A percentile compares a stretch with the other conserved stretches of the same genome.
Conservation (phyloP, 2,888 invertebrate genomes). For the Chirona hameri region DNA sequence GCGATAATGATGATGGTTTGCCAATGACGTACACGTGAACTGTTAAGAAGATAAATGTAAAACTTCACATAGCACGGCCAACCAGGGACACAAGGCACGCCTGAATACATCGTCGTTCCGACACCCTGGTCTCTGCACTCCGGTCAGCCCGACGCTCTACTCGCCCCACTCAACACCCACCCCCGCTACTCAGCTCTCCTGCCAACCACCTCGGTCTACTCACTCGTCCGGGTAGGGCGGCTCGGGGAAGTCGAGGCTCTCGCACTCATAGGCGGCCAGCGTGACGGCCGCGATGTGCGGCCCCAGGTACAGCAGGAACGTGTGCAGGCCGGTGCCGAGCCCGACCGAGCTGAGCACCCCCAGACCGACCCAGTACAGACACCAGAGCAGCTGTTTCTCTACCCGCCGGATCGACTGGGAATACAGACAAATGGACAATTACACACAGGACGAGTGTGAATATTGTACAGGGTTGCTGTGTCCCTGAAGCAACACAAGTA, state of each 20-base stretch:
- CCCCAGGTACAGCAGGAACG: constrained; percentile 97
- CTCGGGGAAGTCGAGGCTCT: constrained; percentile 87
- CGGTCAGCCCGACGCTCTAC: too few species aligned
- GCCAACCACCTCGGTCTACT: neutral
- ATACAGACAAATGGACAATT: neutral
- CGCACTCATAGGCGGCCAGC: constrained; percentile 96
- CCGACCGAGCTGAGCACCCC: constrained; percentile 97
- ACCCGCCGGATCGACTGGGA: constrained; percentile 45
- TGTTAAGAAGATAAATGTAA: too few species aligned
- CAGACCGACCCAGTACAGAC: constrained; percentile 84
- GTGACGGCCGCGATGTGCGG: constrained; percentile 98
- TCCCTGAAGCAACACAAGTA: neutral
- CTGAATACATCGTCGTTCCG: too few species aligned
- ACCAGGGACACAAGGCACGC: too few species aligned
- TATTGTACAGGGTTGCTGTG: too few species aligned
- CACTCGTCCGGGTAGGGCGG: constrained; percentile 94
- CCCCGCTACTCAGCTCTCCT: too few species aligned
- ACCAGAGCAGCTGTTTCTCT: constrained; percentile 59
- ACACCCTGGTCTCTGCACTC: too few species aligned
- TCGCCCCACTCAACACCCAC: too few species aligned
- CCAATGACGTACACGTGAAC: too few species aligned
- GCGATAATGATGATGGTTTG: too few species aligned
- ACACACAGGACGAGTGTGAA: too few species aligned
- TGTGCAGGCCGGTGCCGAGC: constrained; percentile 96
- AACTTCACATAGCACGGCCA: too few species aligned